Evolutionary conservation across 2,113 vertebrate genomes (phyloP).

Genomic region (Nothoprocta perdicaria): DNA sequence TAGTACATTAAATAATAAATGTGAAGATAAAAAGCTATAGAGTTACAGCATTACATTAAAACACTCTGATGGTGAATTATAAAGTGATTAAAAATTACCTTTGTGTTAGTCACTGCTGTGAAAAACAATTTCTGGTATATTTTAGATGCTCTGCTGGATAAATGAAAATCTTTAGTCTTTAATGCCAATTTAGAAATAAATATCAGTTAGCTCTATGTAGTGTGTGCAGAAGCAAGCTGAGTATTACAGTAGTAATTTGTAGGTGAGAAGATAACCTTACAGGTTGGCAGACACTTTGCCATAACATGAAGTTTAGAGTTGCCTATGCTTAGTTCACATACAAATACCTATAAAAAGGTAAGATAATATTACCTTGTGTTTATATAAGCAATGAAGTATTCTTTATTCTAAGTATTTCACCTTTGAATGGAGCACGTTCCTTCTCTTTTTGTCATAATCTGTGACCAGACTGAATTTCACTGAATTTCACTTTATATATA

Average conservation of each 20-base stretch:
- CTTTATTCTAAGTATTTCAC: background rate
- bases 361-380: background rate
- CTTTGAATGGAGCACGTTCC: background rate
- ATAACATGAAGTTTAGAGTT: background rate
- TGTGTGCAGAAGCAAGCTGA: background rate
- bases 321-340: background rate
- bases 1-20: slow-evolving; percentile 26
- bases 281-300: background rate
- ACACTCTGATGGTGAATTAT: background rate
- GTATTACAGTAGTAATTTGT: background rate
- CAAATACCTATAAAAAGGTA: background rate
- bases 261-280: background rate
- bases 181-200: slow-evolving; percentile 11
- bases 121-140: slow-evolving; percentile 45
- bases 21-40: background rate
- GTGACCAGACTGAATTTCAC: background rate
- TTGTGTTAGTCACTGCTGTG: slow-evolving; percentile 34
- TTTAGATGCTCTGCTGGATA: slow-evolving; percentile 20
- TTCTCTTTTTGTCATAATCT: background rate
- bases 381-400: background rate
- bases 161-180: slow-evolving; percentile 10
- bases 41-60: background rate
- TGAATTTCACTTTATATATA: background rate
- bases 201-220: slow-evolving; percentile 4
- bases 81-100: background rate